phyloP scores from a whole-genome alignment of 2,888 invertebrate species.

The Acleris sparsana region DNA sequence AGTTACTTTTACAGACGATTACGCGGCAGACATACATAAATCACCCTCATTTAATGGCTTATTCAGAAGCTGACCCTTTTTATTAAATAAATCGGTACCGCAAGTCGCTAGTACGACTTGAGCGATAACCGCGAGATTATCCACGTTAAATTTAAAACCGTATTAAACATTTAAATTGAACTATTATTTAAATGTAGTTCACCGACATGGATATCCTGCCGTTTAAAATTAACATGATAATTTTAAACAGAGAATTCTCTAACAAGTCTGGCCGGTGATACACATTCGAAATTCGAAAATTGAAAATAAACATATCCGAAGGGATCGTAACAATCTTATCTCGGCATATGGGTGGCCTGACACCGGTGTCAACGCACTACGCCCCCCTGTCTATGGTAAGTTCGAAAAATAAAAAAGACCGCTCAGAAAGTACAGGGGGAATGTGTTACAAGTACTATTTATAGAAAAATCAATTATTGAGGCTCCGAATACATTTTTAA shows the following conservation, averaged over 20 bases:
- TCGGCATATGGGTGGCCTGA: constrained; percentile 52
- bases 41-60: not conserved
- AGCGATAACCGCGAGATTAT: constrained; percentile 24
- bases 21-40: no score
- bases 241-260: not conserved
- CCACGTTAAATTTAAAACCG: constrained; percentile 18
- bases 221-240: constrained; percentile 22
- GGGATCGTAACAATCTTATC: constrained; percentile 54
- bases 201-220: constrained; percentile 34
- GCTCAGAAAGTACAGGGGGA: constrained; percentile 22
- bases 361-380: constrained; percentile 60
- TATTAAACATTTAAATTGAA: constrained; percentile 33
- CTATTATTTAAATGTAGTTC: constrained; percentile 36
- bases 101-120: constrained; percentile 4
- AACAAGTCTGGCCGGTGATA: constrained; percentile 15
- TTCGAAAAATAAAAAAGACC: constrained; percentile 28
- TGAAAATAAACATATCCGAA: constrained; percentile 48
- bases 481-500: constrained; percentile 8
- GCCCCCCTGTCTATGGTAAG: constrained; percentile 45
- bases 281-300: constrained; percentile 25
- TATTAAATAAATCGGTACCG: constrained; percentile 7
- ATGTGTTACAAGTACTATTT: constrained; percentile 23
- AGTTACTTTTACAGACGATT: no score
- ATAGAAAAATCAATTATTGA: constrained; percentile 29
- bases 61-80: constrained; percentile 8